These are phyloP conservation scores for Mesoligia furuncula DNA, from an alignment of 2,888 invertebrate species.

Conservation along the genomic window DNA sequence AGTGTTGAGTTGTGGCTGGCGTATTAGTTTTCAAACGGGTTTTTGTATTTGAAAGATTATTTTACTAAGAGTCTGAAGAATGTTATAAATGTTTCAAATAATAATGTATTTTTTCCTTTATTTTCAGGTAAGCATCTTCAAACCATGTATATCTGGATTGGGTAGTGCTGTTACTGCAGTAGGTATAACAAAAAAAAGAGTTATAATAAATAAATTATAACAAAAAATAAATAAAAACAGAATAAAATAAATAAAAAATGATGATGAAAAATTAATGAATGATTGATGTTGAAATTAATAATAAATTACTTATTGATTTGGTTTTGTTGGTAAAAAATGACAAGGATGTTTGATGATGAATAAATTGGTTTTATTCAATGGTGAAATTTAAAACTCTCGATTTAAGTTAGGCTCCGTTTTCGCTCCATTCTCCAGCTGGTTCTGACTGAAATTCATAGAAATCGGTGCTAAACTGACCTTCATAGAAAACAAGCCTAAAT, in stretches of 20 bases:
- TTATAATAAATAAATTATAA: not conserved
- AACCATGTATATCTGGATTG: not conserved
- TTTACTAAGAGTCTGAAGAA: not conserved
- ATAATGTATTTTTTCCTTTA: not conserved
- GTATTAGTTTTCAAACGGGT: not conserved
- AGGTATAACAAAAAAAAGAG: not conserved
- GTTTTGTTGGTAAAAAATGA: too few relatives aligned
- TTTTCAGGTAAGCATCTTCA: constrained; percentile 44
- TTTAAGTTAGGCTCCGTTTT: not conserved
- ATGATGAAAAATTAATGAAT: not conserved
- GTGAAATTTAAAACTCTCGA: not conserved
- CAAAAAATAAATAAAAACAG: not conserved
- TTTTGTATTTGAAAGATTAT: constrained; percentile 9
- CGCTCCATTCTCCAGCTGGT: not conserved
- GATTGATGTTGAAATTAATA: not conserved
- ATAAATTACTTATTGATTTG: too few relatives aligned
- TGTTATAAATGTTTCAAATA: not conserved
- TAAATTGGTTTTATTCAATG: not conserved
- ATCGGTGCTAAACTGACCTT: not conserved
- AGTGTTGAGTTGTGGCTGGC: not conserved
- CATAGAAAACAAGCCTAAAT: not conserved
- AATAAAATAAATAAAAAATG: too few relatives aligned
- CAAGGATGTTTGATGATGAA: too few relatives aligned
- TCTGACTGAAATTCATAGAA: not conserved
- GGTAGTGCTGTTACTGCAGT: not conserved